Percentiles rank a stretch among this genome's conserved stretches.
Evolutionary conservation across 1,140 invertebrate species (phyloP).

Genomic region (Drosophila parvula): DNA sequence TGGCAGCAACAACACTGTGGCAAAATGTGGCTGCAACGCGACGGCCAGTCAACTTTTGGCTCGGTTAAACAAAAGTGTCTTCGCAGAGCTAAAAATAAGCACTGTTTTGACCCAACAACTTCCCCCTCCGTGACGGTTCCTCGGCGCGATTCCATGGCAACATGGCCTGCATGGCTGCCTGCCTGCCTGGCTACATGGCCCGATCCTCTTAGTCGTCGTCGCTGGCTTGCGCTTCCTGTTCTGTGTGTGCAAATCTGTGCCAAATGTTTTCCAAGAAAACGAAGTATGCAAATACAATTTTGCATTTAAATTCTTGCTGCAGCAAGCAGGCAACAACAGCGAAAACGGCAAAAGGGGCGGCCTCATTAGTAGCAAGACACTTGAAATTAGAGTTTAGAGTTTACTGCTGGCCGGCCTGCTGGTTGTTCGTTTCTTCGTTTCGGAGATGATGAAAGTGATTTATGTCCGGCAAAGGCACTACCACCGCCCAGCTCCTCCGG

Average conservation of each 20-base stretch:
- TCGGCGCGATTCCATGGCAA: conserved; percentile 9
- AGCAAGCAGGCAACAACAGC: conserved; percentile 24
- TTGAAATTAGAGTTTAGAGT: conserved; percentile 63
- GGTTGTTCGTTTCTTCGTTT: conserved; percentile 6
- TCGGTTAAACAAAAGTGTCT: conserved; percentile 53
- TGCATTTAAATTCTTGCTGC: conserved; percentile 50
- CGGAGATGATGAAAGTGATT: conserved; percentile 74
- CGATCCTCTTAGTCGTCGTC: conserved; percentile 37
- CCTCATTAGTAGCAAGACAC: conserved; percentile 58
- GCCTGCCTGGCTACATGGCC: conserved; percentile 21
- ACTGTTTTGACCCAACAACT: conserved; percentile 43
- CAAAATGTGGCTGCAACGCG: conserved; percentile 33
- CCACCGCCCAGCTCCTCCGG: conserved; percentile 17
- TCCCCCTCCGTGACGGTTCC: conserved; percentile 1
- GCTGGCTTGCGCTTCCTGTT: conserved; percentile 63
- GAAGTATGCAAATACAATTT: conserved; percentile 52
- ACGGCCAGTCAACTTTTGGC: conserved; percentile 62
- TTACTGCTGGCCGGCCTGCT: conserved; percentile 32
- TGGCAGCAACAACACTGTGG: conserved; percentile 19
- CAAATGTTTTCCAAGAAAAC: conserved; percentile 65
- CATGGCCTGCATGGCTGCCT: conserved; percentile 2
- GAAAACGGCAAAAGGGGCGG: conserved; percentile 36
- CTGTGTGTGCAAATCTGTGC: conserved; percentile 63
- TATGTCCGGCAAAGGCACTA: conserved; percentile 55
- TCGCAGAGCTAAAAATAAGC: conserved; percentile 66